These are phyloP conservation scores for Lipotes vexillifer DNA, from an alignment of 2,113 vertebrate genomes.

Conservation along the genomic window DNA sequence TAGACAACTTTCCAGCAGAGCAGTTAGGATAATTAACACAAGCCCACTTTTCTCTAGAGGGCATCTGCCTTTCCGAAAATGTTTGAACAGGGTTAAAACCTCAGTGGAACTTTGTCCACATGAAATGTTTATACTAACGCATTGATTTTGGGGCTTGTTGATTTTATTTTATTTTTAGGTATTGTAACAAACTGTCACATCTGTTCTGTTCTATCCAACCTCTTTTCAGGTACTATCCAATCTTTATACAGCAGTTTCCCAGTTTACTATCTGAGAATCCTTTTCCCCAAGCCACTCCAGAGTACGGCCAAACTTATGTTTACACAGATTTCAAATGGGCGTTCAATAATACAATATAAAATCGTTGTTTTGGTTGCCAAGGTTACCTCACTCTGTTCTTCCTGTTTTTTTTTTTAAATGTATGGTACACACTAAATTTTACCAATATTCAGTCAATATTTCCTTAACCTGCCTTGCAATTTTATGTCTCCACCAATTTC, in stretches of 20 bases:
- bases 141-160: not conserved
- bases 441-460: not conserved
- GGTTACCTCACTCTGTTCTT: not conserved
- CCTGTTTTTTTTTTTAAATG: not conserved
- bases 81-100: not conserved
- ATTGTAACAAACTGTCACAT: not conserved
- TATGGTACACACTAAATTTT: not conserved
- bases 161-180: not conserved
- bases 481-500: not conserved
- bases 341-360: not conserved
- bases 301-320: not conserved
- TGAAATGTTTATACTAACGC: not conserved
- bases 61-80: slow-evolving; percentile 10
- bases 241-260: not conserved
- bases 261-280: not conserved
- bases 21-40: not conserved
- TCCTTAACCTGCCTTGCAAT: not conserved
- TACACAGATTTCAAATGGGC: not conserved
- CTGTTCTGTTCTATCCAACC: not conserved
- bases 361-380: not conserved
- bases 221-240: not conserved
- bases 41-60: not conserved
- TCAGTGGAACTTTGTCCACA: not conserved
- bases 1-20: not conserved
- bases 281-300: not conserved